Percentiles rank a stretch among this genome's conserved stretches.
These are phyloP conservation scores for Eucriotettix oculatus DNA, from an alignment of 2,888 invertebrate genomes.

Conservation along the genomic window DNA sequence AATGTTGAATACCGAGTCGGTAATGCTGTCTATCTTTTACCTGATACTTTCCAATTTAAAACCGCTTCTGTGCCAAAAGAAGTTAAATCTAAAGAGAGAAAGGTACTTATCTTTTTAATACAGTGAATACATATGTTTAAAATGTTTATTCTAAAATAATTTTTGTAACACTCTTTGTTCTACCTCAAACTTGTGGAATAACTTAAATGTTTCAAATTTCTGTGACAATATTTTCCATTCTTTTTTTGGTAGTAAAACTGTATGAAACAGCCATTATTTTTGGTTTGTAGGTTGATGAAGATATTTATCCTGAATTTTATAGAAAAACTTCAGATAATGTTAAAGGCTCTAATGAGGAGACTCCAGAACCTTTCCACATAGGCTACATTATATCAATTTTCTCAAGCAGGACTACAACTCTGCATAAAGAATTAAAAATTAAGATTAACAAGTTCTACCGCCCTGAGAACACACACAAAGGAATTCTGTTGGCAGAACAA, in stretches of 20 bases:
- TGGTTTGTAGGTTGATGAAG: slow-evolving; percentile 39
- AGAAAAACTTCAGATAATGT: slow-evolving; percentile 49
- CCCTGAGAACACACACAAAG: slow-evolving; percentile 55
- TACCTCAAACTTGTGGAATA: too few species aligned
- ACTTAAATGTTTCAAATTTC: too few species aligned
- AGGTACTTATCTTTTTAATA: neutral
- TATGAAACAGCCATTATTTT: neutral
- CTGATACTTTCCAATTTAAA: slow-evolving; percentile 43
- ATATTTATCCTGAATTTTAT: slow-evolving; percentile 64
- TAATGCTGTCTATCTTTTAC: slow-evolving; percentile 48
- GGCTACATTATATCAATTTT: slow-evolving; percentile 49
- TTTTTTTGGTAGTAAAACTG: too few species aligned
- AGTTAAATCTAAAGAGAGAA: neutral
- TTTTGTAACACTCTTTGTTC: too few species aligned
- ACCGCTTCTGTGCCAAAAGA: slow-evolving; percentile 9
- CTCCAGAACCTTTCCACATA: slow-evolving; percentile 59
- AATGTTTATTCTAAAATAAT: too few species aligned
- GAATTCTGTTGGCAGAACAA: slow-evolving; percentile 35
- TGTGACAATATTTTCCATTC: too few species aligned
- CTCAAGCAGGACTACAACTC: slow-evolving; percentile 33
- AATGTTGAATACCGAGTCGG: slow-evolving; percentile 46
- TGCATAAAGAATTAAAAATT: slow-evolving; percentile 42
- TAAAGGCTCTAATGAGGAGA: slow-evolving; percentile 54
- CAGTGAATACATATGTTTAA: too few species aligned
- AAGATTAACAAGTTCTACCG: slow-evolving; percentile 53